phyloP scores from a whole-genome alignment of 2,113 vertebrate genomes.

The Lethenteron camtschaticum region DNA sequence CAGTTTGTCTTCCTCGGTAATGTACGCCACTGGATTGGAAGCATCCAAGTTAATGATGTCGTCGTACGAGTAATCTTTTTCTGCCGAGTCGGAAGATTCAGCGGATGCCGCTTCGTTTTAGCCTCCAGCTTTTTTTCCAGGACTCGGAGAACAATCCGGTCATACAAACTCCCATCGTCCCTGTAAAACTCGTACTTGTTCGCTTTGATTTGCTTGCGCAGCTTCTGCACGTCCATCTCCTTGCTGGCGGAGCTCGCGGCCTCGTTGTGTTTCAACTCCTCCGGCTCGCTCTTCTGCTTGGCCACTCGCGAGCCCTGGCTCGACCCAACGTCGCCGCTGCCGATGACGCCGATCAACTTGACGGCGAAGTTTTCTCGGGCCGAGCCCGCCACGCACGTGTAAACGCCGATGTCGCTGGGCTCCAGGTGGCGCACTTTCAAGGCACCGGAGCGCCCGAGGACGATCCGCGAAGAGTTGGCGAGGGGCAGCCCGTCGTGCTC shows the following conservation, averaged over 20 bases:
- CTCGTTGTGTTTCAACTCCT: conserved; percentile 13
- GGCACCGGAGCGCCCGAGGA: conserved; percentile 43
- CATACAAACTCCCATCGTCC: conserved; percentile 6
- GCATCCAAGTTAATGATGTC: no score
- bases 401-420: conserved; percentile 32
- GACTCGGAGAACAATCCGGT: no score
- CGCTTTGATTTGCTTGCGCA: conserved; percentile 28
- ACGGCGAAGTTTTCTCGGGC: conserved; percentile 35
- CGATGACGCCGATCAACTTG: conserved; percentile 21
- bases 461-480: conserved; percentile 30
- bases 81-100: no score
- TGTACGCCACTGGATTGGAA: no score
- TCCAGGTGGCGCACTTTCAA: conserved; percentile 46
- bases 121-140: no score
- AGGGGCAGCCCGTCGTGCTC: conserved; percentile 40
- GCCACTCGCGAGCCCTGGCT: conserved; percentile 8
- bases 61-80: no score
- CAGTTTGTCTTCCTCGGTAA: no score
- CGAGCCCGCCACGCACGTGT: conserved; percentile 40
- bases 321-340: neutral
- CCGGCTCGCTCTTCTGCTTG: neutral
- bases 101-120: no score
- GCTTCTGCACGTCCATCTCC: conserved; percentile 30
- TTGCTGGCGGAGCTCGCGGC: conserved; percentile 26
- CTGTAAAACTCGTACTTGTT: conserved; percentile 29